A percentile compares a stretch with the other conserved stretches of the same genome.
These are phyloP conservation scores for Lucilia sericata DNA, from an alignment of 1,140 invertebrate species.

Conservation along the genomic window DNA sequence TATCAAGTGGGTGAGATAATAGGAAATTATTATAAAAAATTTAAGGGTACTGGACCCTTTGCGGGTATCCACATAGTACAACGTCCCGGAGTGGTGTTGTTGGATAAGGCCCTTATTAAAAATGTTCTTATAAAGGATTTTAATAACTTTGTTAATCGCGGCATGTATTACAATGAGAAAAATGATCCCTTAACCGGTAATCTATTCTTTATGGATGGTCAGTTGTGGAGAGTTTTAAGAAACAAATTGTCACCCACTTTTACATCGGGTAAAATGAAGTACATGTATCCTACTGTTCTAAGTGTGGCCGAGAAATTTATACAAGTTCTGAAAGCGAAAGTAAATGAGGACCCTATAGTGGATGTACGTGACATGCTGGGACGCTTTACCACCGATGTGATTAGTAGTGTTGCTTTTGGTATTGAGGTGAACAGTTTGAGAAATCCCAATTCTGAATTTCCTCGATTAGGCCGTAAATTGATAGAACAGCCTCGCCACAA, in stretches of 20 bases:
- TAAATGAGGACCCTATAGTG: conserved; percentile 32
- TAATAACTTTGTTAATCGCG: conserved; percentile 68
- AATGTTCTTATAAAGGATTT: conserved; percentile 72
- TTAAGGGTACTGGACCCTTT: conserved; percentile 54
- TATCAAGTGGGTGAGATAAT: conserved; percentile 51
- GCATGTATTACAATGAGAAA: conserved; percentile 59
- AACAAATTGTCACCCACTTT: conserved; percentile 73
- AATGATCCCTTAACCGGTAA: conserved; percentile 68
- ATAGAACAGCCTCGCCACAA: conserved; percentile 48
- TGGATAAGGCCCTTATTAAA: conserved; percentile 71
- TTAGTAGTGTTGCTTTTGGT: conserved; percentile 76
- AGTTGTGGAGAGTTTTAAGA: conserved; percentile 72
- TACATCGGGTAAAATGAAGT: conserved; percentile 71
- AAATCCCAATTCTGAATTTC: conserved; percentile 71
- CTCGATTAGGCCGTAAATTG: conserved; percentile 50
- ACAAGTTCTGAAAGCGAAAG: conserved; percentile 23
- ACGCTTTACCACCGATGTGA: conserved; percentile 66
- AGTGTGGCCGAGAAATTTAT: background rate
- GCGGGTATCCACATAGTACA: conserved; percentile 56
- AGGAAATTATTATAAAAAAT: conserved; percentile 55
- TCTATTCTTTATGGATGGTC: conserved; percentile 68
- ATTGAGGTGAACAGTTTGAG: conserved; percentile 72
- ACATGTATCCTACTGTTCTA: conserved; percentile 63
- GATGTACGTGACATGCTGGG: conserved; percentile 62
- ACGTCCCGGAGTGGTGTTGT: conserved; percentile 69